Evolutionary conservation across 2,888 invertebrate genomes (phyloP), one percentile per base, ranked within the genome.

Genomic region (Dexiosoma caninum): DNA sequence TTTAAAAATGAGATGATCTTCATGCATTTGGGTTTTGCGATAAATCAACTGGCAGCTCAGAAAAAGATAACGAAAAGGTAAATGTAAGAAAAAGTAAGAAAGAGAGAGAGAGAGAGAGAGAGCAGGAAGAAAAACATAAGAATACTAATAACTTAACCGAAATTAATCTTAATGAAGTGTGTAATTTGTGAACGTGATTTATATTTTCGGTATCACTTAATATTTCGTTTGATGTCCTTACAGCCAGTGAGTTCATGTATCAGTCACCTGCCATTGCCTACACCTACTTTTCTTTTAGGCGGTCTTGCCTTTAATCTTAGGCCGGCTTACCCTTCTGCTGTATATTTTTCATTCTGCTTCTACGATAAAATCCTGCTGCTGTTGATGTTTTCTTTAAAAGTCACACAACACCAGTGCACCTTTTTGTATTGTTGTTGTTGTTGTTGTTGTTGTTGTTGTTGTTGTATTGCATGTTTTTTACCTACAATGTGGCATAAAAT

Each of bases 291-390:
- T 69, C 19, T 12, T 51, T 30, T 1, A 64, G 42, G 32, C 80
- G 80, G 80, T 40, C 37, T 71, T 40, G 37, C n/a, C 71, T 80
- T 80, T 80, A 67, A 80, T 80, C 80, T 71, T 53, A 12, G 37
- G 35, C 23, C 66, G 42, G 14, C 57, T 62, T 69, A 70, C 55
- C 57, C 57, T 40, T 57, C 14, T 40, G 9, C 16, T 42, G 12
- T 51, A 51, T 42, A 35, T 55, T 53, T 55, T 12, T 12, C 14
- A 44, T 12, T 62, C n/a, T 37, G 32, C 49, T n/a, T 19, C 16
- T 42, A 9, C 32, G n/a, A 16, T 46, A 35, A 32, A 46, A 32
- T 62, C 32, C 46, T 62, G 30, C 6, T 42, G 27, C 5, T 42
- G 16, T 27, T 32, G 49, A 3, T 16, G 44, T 4, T 40, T 35